Percentiles rank a stretch among this genome's conserved stretches.
Conservation (phyloP, 2,888 invertebrate species). For the Morpho helenor region DNA sequence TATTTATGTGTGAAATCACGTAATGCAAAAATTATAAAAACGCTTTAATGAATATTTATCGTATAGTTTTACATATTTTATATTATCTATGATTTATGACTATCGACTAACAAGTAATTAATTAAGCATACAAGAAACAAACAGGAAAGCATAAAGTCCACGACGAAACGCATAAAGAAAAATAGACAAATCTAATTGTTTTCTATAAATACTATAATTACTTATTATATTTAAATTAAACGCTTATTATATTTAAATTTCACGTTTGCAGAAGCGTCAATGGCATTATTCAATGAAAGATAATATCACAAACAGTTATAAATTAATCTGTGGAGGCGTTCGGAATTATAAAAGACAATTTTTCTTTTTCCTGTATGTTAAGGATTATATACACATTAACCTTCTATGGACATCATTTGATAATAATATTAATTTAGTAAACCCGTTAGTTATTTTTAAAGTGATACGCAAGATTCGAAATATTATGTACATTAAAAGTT, state of each 20-base stretch:
- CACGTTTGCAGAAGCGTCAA: constrained; percentile 22
- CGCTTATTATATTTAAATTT: constrained; percentile 33
- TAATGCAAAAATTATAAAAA: no score
- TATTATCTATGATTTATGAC: constrained; percentile 1
- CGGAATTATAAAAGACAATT: constrained; percentile 18
- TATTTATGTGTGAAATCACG: no score
- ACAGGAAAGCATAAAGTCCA: constrained; percentile 11
- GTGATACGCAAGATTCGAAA: no score
- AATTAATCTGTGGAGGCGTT: constrained; percentile 21
- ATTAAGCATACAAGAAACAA: constrained; percentile 13
- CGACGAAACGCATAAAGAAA: constrained; percentile 9
- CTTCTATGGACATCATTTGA: no score
- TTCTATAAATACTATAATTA: constrained; percentile 33
- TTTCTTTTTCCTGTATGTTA: constrained; percentile 3
- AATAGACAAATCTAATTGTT: constrained; percentile 27
- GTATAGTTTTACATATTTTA: not conserved
- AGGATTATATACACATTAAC: no score
- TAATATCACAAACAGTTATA: constrained; percentile 25
- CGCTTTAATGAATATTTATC: not conserved
- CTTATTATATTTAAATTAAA: constrained; percentile 36
- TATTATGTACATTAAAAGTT: no score
- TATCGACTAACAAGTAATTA: constrained; percentile 6
- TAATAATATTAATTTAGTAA: no score
- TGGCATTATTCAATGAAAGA: constrained; percentile 24
- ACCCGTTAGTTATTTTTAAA: no score